These are phyloP conservation scores for Spilosoma lubricipeda DNA, from an alignment of 2,888 invertebrate species.

Conservation along the genomic window DNA sequence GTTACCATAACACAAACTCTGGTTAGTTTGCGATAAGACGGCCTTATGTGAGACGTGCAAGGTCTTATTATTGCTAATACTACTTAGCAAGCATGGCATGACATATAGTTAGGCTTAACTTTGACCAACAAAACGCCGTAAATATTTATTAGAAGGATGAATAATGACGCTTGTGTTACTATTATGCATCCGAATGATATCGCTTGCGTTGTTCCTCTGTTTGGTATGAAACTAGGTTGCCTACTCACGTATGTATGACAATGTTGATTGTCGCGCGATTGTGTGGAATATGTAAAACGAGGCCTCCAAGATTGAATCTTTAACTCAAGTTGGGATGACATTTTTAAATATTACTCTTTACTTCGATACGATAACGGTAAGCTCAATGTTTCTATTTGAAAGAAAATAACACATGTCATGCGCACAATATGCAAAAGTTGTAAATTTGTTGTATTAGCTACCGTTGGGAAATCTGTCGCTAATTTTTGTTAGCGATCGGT, in stretches of 20 bases:
- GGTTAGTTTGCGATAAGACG: too few species aligned
- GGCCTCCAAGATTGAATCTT: not conserved
- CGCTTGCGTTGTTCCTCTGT: slow-evolving; percentile 15
- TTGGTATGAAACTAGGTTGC: slow-evolving; percentile 5
- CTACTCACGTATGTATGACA: slow-evolving; percentile 26
- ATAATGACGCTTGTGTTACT: not conserved
- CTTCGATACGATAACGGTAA: not conserved
- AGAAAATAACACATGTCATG: too few species aligned
- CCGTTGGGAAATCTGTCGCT: too few species aligned
- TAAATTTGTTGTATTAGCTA: too few species aligned
- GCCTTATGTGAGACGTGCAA: too few species aligned
- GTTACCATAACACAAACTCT: too few species aligned
- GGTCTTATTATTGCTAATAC: too few species aligned
- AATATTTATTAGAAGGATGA: too few species aligned
- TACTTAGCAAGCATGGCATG: accelerated
- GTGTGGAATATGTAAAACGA: not conserved
- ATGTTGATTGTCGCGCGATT: slow-evolving; percentile 25
- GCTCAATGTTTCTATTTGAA: not conserved
- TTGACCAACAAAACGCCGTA: too few species aligned
- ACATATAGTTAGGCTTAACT: too few species aligned
- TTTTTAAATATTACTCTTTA: not conserved
- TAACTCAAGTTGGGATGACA: not conserved
- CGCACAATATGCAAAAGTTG: too few species aligned
- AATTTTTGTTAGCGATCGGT: too few species aligned
- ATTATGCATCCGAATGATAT: not conserved